Evolutionary conservation across 2,888 invertebrate genomes (phyloP), one percentile per base, ranked within the genome.

Genomic region (Dicranocentrus wangi): DNA sequence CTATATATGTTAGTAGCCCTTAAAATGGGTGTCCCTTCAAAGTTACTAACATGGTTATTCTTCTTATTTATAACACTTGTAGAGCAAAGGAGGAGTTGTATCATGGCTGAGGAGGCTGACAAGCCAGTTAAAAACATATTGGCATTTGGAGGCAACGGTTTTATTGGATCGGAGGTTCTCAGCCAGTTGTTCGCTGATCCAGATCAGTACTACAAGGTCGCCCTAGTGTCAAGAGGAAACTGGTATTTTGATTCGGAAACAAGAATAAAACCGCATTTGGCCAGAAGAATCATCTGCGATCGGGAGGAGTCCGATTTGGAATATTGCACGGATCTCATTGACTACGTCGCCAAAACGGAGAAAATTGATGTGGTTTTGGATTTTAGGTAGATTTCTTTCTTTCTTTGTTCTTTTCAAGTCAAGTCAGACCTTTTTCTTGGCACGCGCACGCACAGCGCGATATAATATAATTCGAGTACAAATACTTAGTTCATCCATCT

Each of bases 131-230:
- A 83, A 28, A 83, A 83, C 28, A 81, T 85, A 8, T 58, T 86
- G 21, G 88, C 89, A 3, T 89, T 90, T 81, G 90, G 90, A 32
- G 90, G 90, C 19, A 90, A 90, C 85, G 90, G 90, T 7, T 89
- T 90, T 80, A 88, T 90, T 15, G 90, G 90, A 17, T 87, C 89
- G 1, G 87, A 88, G 73, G 88, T 88, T n/a, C 88, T 88, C 0
- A 87, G 87, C 58, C 83, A 86, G 27, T 86, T 90, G 51, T 81
- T 90, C 25, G 83, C 85, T 17, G 77, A 85, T 39, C 87, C 87
- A 58, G 43, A 78, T 21, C 61, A 70, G n/a, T 85, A 82, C n/a
- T 87, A 88, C 81, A 85, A 87, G 63, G 87, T 89, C 15, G 88
- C 88, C 13, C 84, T 89, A 13, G 87, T 89, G 19, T 89, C 88